phyloP scores from a whole-genome alignment of 2,888 invertebrate species.

The Orthosia incerta region DNA sequence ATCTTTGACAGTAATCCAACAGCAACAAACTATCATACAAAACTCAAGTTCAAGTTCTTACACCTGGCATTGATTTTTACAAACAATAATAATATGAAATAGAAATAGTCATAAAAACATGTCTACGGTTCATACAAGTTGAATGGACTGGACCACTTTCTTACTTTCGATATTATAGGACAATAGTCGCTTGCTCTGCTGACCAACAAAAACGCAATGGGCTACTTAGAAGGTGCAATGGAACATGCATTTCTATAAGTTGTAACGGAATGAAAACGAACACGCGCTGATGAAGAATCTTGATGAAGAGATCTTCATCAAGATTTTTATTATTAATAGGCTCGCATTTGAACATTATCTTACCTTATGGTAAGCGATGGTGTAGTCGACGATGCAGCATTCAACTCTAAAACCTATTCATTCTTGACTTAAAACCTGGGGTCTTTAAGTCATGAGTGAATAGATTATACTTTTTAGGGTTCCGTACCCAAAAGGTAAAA shows the following conservation, averaged over 20 bases:
- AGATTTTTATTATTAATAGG: too few relatives aligned
- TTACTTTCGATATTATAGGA: slow-evolving; percentile 62
- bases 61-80: slow-evolving; percentile 8
- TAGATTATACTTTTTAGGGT: too few relatives aligned
- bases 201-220: slow-evolving; percentile 64
- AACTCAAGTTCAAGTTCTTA: slow-evolving; percentile 9
- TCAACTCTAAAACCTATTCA: too few relatives aligned
- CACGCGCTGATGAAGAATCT: too few relatives aligned
- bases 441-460: too few relatives aligned
- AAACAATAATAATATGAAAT: slow-evolving; percentile 15
- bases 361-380: too few relatives aligned
- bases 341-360: too few relatives aligned
- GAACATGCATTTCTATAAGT: not conserved
- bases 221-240: slow-evolving; percentile 16
- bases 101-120: slow-evolving; percentile 45
- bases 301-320: too few relatives aligned
- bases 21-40: slow-evolving; percentile 1
- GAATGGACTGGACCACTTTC: slow-evolving; percentile 61
- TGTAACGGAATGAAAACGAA: not conserved
- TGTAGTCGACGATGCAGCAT: too few relatives aligned
- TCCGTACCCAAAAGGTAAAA: too few relatives aligned
- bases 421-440: too few relatives aligned
- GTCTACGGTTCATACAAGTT: slow-evolving; percentile 40
- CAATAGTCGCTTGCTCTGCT: slow-evolving; percentile 55
- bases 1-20: slow-evolving; percentile 11